Conservation (phyloP, 2,113 vertebrate species). For the Xenopus tropicalis region UCB_Xtro_10.0 CM004445.2:7583501-7584000, state of each 20-base stretch:
- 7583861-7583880: constrained; percentile 13
- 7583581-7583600: constrained; percentile 64
- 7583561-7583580: too few species aligned
- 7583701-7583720: constrained; percentile 71
- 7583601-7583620: constrained; percentile 68
- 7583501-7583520: too few species aligned
- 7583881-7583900: constrained; percentile 16
- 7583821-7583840: constrained; percentile 23
- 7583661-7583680: constrained; percentile 69
- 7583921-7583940: background rate
- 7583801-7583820: constrained; percentile 33
- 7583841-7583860: constrained; percentile 21
- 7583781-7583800: background rate
- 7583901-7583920: constrained; percentile 4
- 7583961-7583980: background rate
- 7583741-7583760: too few species aligned
- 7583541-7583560: too few species aligned
- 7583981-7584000: background rate
- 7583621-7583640: constrained; percentile 69
- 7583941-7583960: background rate
- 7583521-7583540: too few species aligned
- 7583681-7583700: constrained; percentile 69
- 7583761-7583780: too few species aligned
- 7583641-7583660: constrained; percentile 70
- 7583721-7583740: too few species aligned